Percentiles rank a stretch among this genome's conserved stretches.
phyloP scores from a whole-genome alignment of 2,888 invertebrate genomes.

The Caenorhabditis imperialis region DNA sequence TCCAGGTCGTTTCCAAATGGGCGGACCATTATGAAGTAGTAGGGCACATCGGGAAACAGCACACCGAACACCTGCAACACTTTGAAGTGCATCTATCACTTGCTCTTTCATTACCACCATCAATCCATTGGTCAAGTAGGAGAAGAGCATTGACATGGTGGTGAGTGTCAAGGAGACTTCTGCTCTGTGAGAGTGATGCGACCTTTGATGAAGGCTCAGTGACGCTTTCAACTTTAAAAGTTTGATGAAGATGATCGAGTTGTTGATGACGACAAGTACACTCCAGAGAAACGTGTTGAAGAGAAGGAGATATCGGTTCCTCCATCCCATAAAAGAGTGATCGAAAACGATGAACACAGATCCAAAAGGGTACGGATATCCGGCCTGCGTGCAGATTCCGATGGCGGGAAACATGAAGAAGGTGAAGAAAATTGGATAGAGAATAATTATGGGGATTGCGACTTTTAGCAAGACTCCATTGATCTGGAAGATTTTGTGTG shows the following conservation, averaged over 20 bases:
- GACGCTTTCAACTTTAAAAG: slow-evolving; percentile 4
- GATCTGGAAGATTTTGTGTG: slow-evolving; percentile 2
- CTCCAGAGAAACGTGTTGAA: slow-evolving; percentile 24
- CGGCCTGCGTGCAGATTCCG: slow-evolving; percentile 20
- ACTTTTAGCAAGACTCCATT: slow-evolving; percentile 11
- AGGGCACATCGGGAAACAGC: no score
- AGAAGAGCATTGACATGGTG: slow-evolving; percentile 24
- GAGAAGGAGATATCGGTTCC: slow-evolving; percentile 4
- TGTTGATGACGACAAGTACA: neutral
- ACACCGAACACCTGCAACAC: no score
- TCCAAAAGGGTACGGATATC: slow-evolving; percentile 29
- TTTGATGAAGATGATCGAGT: slow-evolving; percentile 1
- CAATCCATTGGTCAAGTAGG: slow-evolving; percentile 19
- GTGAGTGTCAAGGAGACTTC: slow-evolving; percentile 24
- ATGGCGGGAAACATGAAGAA: slow-evolving; percentile 33
- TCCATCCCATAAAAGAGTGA: slow-evolving; percentile 4
- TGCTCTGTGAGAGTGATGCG: slow-evolving; percentile 13
- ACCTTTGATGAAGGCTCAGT: neutral
- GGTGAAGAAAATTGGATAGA: slow-evolving; percentile 29
- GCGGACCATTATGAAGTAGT: slow-evolving; percentile 2
- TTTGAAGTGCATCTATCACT: no score
- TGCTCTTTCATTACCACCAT: slow-evolving; percentile 32
- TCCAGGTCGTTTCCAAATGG: slow-evolving; percentile 42
- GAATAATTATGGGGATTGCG: neutral
- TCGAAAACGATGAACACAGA: no score